Evolutionary conservation across 2,797 vertebrate species (phyloP).

Genomic region (Salarias fasciatus): DNA sequence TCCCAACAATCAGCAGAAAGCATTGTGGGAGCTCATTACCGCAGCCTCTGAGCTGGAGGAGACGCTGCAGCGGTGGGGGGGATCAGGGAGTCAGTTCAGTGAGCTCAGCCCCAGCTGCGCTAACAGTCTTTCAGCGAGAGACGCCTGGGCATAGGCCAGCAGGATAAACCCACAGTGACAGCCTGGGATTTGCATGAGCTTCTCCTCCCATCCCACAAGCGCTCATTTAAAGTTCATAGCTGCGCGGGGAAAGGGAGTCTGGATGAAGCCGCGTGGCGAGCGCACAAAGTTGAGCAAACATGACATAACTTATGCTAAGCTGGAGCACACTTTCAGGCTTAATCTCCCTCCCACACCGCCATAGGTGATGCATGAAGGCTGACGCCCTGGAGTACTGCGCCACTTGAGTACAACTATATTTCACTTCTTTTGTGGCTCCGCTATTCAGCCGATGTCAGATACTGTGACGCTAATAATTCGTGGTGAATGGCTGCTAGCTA

Average conservation of each 20-base stretch:
- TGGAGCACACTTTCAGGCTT: constrained; percentile 18
- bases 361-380: constrained; percentile 29
- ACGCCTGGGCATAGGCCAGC: constrained; percentile 46
- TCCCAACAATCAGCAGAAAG: constrained; percentile 67
- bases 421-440: constrained; percentile 27
- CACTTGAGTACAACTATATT: constrained; percentile 23
- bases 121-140: constrained; percentile 55
- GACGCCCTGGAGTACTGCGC: constrained; percentile 19
- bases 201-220: constrained; percentile 58
- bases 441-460: constrained; percentile 42
- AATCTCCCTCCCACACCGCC: constrained; percentile 14
- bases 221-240: constrained; percentile 54
- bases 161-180: constrained; percentile 68
- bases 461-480: constrained; percentile 50
- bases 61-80: constrained; percentile 44
- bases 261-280: constrained; percentile 35
- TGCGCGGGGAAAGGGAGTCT: constrained; percentile 34
- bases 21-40: constrained; percentile 82
- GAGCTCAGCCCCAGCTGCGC: constrained; percentile 63
- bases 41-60: constrained; percentile 66
- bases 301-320: constrained; percentile 38
- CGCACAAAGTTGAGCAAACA: constrained; percentile 43
- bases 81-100: constrained; percentile 67
- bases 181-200: constrained; percentile 64
- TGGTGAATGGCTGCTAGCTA: constrained; percentile 59